A percentile compares a stretch with the other conserved stretches of the same genome.
These are phyloP conservation scores for Myrmophylax atrothorax DNA, from an alignment of 2,113 vertebrate genomes.

Conservation along the genomic window DNA sequence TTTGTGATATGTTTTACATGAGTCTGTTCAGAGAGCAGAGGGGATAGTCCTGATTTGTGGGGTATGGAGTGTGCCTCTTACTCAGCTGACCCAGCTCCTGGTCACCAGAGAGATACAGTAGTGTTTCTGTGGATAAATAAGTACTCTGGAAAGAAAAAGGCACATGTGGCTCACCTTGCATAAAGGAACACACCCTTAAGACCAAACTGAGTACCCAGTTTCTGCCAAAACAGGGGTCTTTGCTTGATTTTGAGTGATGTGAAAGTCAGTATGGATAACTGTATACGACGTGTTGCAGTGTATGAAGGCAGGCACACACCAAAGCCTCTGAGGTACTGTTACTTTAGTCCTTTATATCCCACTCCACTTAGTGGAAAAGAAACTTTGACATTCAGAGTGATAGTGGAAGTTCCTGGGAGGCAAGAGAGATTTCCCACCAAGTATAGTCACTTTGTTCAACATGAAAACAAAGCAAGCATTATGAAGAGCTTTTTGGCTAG, in stretches of 20 bases:
- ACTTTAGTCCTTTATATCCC: background rate
- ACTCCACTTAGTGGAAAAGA: background rate
- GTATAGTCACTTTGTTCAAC: background rate
- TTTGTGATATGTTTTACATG: background rate
- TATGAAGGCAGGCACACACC: background rate
- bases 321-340: background rate
- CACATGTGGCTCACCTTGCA: rapidly evolving
- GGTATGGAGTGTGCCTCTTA: background rate
- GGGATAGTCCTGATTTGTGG: background rate
- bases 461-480: constrained; percentile 16
- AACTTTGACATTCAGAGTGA: background rate
- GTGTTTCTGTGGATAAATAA: background rate
- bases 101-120: background rate
- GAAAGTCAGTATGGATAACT: background rate
- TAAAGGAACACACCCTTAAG: background rate
- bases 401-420: background rate
- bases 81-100: background rate
- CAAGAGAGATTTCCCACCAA: background rate
- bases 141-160: background rate
- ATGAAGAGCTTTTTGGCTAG: constrained; percentile 16
- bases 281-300: rapidly evolving
- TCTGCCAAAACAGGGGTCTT: background rate
- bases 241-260: background rate
- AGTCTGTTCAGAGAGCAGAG: background rate
- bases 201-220: background rate